phyloP scores from a whole-genome alignment of 2,797 vertebrate genomes.

The Liparis tanakae region DNA sequence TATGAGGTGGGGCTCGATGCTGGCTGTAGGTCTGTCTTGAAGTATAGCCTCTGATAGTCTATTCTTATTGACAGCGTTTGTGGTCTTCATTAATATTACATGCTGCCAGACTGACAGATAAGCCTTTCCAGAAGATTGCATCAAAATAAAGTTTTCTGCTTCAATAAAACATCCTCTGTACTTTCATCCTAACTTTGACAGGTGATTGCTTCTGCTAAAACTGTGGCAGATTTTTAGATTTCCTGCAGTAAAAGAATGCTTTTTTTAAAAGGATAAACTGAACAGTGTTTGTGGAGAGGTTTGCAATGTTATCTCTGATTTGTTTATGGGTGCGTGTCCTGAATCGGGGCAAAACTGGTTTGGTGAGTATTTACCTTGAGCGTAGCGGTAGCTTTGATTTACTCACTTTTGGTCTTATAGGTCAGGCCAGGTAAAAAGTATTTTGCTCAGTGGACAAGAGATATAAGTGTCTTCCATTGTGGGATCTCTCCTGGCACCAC shows the following conservation, averaged over 20 bases:
- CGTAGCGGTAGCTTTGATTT: slow-evolving; percentile 34
- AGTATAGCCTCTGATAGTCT: slow-evolving; percentile 31
- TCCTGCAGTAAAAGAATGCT: slow-evolving; percentile 6
- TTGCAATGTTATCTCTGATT: slow-evolving; percentile 5
- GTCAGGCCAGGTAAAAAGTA: slow-evolving; percentile 5
- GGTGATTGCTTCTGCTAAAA: slow-evolving; percentile 9
- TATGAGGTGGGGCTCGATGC: slow-evolving; percentile 49
- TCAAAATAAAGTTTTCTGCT: slow-evolving; percentile 44
- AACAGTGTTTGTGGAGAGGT: slow-evolving; percentile 1
- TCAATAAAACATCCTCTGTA: slow-evolving; percentile 23
- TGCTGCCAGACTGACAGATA: slow-evolving; percentile 56
- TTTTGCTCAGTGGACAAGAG: slow-evolving; percentile 18
- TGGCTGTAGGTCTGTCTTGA: slow-evolving; percentile 48
- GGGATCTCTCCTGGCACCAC: slow-evolving; percentile 1
- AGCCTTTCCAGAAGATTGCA: slow-evolving; percentile 23
- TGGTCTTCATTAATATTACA: slow-evolving; percentile 68
- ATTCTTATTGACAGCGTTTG: slow-evolving; percentile 57
- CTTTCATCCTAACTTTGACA: slow-evolving; percentile 43
- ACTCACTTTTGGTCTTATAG: slow-evolving; percentile 21
- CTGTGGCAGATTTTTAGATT: neutral
- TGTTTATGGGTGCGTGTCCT: neutral
- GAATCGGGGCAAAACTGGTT: slow-evolving; percentile 19
- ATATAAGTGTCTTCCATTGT: neutral
- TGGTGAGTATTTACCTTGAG: slow-evolving; percentile 10
- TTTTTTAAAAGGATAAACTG: neutral